Percentiles rank a stretch among this genome's conserved stretches.
Evolutionary conservation across 2,113 vertebrate genomes (phyloP).

Genomic region (Psittacula cyanocephala): DNA sequence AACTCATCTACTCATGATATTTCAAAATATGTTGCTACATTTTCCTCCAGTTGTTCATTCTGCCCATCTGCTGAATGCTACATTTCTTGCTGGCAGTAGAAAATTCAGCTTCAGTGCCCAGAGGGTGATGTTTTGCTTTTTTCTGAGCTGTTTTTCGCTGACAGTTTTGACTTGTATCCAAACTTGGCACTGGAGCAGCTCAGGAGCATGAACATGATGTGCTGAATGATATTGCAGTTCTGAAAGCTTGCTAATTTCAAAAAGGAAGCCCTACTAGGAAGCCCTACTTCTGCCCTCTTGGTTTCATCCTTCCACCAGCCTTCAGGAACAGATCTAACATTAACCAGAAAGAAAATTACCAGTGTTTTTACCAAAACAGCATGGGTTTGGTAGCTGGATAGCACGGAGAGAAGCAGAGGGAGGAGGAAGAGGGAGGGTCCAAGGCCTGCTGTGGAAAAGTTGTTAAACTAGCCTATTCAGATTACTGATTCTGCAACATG

Average conservation of each 20-base stretch:
- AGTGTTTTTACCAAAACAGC: not conserved
- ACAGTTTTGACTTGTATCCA: not conserved
- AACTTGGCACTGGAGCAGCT: not conserved
- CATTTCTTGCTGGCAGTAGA: not conserved
- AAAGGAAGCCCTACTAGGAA: not conserved
- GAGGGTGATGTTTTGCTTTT: not conserved
- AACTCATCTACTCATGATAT: not conserved
- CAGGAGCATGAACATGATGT: not conserved
- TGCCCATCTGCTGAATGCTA: not conserved
- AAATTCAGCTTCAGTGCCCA: not conserved
- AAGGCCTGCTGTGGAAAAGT: not conserved
- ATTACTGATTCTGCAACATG: not conserved
- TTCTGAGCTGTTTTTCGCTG: not conserved
- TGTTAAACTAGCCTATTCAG: not conserved
- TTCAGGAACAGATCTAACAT: not conserved
- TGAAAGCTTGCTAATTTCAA: not conserved
- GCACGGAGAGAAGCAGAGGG: not conserved
- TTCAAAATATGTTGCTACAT: constrained; percentile 8
- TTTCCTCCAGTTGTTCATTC: not conserved
- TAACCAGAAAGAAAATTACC: not conserved
- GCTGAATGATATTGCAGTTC: not conserved
- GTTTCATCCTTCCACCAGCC: not conserved
- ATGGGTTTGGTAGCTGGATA: not conserved
- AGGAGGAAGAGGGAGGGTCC: not conserved
- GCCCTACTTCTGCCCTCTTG: not conserved